Evolutionary conservation across 2,797 vertebrate genomes (phyloP).

Genomic region (Chelon auratus): DNA sequence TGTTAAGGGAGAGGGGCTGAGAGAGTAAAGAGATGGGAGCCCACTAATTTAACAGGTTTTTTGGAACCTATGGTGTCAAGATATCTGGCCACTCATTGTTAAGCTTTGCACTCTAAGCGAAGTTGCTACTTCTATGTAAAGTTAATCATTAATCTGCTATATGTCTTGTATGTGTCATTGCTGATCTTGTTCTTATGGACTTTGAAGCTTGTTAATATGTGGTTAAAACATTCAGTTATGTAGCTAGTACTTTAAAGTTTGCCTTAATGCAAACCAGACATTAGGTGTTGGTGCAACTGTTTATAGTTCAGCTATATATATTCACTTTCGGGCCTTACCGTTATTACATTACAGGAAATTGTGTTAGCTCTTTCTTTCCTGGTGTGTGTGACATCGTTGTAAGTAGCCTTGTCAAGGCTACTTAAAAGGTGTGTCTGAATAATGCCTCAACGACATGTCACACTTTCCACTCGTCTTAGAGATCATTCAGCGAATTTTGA

Average conservation of each 20-base stretch:
- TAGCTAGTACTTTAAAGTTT: not conserved
- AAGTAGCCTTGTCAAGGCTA: not conserved
- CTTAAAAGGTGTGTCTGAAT: slow-evolving; percentile 10
- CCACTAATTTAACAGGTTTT: not conserved
- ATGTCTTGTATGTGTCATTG: accelerated
- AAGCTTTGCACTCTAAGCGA: too few species aligned
- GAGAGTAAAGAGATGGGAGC: slow-evolving; percentile 15
- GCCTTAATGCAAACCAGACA: not conserved
- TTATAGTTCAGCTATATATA: not conserved
- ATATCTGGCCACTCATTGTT: too few species aligned
- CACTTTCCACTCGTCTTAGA: not conserved
- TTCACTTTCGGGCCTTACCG: not conserved
- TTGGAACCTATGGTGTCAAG: too few species aligned
- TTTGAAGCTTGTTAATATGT: not conserved
- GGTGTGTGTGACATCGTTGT: not conserved
- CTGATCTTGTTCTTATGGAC: not conserved
- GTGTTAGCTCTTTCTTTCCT: not conserved
- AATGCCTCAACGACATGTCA: not conserved
- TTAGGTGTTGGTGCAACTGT: not conserved
- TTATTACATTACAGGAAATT: not conserved
- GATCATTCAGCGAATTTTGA: not conserved
- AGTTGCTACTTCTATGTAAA: too few species aligned
- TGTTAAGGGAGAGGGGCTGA: slow-evolving; percentile 9
- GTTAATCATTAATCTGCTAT: not conserved
- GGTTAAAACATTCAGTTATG: not conserved